A percentile compares a stretch with the other conserved stretches of the same genome.
These are phyloP conservation scores for Ophioderma brevispina DNA, from an alignment of 35 echinoderm and acorn worm species.

Conservation along the genomic window DNA sequence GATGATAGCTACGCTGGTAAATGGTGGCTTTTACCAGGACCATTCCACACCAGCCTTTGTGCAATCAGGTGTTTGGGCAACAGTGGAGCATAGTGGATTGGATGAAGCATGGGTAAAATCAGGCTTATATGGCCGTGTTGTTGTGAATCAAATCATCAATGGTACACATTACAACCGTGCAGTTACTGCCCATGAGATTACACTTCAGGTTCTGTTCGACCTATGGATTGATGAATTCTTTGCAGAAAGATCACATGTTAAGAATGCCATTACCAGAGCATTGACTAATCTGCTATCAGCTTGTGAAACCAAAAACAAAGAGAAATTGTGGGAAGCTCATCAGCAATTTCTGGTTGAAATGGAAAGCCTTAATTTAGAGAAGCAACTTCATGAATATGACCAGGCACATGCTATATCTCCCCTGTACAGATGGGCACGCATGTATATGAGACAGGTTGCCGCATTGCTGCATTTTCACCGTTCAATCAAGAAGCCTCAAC, in stretches of 20 bases:
- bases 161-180: slow-evolving; percentile 35
- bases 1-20: background rate
- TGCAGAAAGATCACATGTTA: background rate
- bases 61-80: slow-evolving; percentile 3
- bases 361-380: background rate
- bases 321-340: background rate
- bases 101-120: slow-evolving; percentile 11
- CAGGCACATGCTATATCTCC: background rate
- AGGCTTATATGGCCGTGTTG: slow-evolving; percentile 7
- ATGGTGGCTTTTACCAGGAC: background rate
- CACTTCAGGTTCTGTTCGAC: slow-evolving; percentile 21
- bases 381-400: background rate
- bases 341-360: background rate
- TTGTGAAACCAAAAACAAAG: background rate
- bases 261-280: background rate
- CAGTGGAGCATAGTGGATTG: too few relatives aligned
- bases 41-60: slow-evolving; percentile 29
- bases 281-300: background rate
- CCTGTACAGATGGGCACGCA: background rate
- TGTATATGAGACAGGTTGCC: slow-evolving; percentile 21
- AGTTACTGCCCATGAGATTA: slow-evolving; percentile 15
- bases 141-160: slow-evolving; percentile 38
- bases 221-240: slow-evolving; percentile 38
- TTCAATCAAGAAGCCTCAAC: background rate
- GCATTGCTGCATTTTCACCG: slow-evolving; percentile 7